These are phyloP conservation scores for Oligia latruncula DNA, from an alignment of 2,888 invertebrate genomes.

Conservation along the genomic window DNA sequence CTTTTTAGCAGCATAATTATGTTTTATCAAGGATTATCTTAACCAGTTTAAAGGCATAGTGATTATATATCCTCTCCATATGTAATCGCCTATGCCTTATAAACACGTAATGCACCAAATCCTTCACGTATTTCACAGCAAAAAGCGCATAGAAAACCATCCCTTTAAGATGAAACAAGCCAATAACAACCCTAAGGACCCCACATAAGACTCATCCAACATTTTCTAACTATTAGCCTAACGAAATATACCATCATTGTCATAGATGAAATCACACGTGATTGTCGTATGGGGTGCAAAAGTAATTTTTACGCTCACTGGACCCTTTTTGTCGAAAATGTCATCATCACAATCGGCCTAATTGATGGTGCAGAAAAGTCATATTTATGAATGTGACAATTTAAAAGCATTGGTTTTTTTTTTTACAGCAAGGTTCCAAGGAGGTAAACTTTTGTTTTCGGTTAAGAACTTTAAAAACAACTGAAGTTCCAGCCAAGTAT, in stretches of 20 bases:
- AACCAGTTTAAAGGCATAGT: background rate
- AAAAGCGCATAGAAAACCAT: conserved; percentile 53
- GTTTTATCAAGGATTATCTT: background rate
- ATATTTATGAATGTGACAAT: conserved; percentile 18
- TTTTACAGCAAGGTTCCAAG: background rate
- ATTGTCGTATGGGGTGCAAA: conserved; percentile 62
- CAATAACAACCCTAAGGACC: conserved; percentile 20
- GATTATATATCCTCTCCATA: background rate
- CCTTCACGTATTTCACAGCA: conserved; percentile 43
- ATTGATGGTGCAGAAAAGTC: conserved; percentile 45
- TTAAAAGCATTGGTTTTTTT: background rate
- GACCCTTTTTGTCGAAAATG: conserved; percentile 57
- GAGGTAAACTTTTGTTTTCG: background rate
- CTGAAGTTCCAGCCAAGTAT: background rate
- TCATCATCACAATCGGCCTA: conserved; percentile 60
- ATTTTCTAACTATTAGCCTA: conserved; percentile 23
- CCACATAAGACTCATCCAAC: conserved; percentile 34
- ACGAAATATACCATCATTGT: conserved; percentile 73
- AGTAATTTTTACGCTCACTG: conserved; percentile 71
- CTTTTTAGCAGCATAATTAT: background rate
- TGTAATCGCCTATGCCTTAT: background rate
- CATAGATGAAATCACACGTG: conserved; percentile 70
- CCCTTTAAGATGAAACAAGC: conserved; percentile 16
- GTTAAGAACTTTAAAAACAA: background rate
- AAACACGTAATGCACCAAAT: conserved; percentile 42